Base-by-base conservation (phyloP, 1,140 invertebrate genomes). In the Batillaria attramentaria region DNA sequence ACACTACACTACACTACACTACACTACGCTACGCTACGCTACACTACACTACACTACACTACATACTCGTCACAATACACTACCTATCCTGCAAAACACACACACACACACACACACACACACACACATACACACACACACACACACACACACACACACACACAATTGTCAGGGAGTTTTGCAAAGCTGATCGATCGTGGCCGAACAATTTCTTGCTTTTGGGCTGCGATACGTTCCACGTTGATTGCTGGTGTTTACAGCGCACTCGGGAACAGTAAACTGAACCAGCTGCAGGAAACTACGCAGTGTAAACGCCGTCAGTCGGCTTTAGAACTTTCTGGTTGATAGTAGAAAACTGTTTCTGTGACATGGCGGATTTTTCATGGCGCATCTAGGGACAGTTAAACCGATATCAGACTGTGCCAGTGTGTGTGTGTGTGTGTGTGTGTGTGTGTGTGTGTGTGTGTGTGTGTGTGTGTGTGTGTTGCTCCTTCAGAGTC, bases 21-120 rank as follows among this genome's bases (percentile, higher is more conserved):
- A 1, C 1, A 6, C 0, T 8, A 20, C 8, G n/a, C n/a, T n/a
- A n/a, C n/a, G n/a, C n/a, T n/a, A n/a, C n/a, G n/a, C n/a, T n/a
- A n/a, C n/a, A n/a, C n/a, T n/a, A n/a, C n/a, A n/a, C n/a, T n/a
- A 66, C 62, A 66, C 62, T 35, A 31, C 8, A 31, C 33, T 35
- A 20, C 62, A 33, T 35, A 0, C 62, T 35, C 31, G 31, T 20
- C 33, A 5, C 33, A 20, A 66, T 4, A 1, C 1, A 6, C 0
- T 8, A 20, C 8, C n/a, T 10, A 16, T 0, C 62, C 0, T 1
- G 20, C 28, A 37, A 66, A 16, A 66, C 62, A 35, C 62, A 66
- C 62, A 66, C 28, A 66, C 62, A 66, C 62, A 66, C 62, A 66
- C 62, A 35, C 62, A 66, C 62, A 20, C 62, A 66, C 62, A 4